Evolutionary conservation across 2,797 vertebrate species (phyloP).

Genomic region (Periophthalmus magnuspinnatus): DNA sequence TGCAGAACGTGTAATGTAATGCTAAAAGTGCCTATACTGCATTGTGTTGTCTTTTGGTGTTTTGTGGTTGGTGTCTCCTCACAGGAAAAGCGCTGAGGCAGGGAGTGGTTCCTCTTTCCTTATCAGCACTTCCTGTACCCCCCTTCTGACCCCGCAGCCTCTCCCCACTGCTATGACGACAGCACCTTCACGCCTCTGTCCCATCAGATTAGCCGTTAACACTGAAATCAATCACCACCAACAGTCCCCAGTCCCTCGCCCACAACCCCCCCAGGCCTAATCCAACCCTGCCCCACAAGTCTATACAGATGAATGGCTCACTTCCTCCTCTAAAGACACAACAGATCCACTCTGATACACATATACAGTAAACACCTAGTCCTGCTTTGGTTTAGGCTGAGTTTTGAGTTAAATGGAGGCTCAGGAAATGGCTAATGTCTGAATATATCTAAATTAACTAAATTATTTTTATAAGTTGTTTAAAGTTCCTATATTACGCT

Average conservation of each 20-base stretch:
- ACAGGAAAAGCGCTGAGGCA: slow-evolving; percentile 56
- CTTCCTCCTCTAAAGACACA: slow-evolving; percentile 34
- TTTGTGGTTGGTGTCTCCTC: slow-evolving; percentile 39
- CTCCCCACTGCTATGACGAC: slow-evolving; percentile 33
- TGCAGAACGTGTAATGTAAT: neutral
- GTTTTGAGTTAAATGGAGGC: neutral
- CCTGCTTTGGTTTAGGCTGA: neutral
- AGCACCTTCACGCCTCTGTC: slow-evolving; percentile 38
- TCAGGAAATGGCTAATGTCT: too few species aligned
- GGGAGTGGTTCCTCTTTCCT: slow-evolving; percentile 66
- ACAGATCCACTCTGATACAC: slow-evolving; percentile 15
- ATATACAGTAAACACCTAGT: neutral
- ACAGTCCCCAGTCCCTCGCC: neutral
- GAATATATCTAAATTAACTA: too few species aligned
- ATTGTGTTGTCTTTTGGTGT: too few species aligned
- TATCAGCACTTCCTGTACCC: slow-evolving; percentile 61
- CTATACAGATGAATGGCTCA: slow-evolving; percentile 20
- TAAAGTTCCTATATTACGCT: too few species aligned
- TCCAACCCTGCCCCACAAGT: slow-evolving; percentile 8
- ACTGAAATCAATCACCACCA: slow-evolving; percentile 26
- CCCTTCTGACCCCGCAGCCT: slow-evolving; percentile 41
- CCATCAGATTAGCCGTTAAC: slow-evolving; percentile 35
- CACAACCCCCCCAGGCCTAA: neutral
- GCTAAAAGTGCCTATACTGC: neutral
- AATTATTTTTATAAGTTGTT: too few species aligned